phyloP scores from a whole-genome alignment of 2,797 vertebrate species.

The Mallotus villosus region DNA sequence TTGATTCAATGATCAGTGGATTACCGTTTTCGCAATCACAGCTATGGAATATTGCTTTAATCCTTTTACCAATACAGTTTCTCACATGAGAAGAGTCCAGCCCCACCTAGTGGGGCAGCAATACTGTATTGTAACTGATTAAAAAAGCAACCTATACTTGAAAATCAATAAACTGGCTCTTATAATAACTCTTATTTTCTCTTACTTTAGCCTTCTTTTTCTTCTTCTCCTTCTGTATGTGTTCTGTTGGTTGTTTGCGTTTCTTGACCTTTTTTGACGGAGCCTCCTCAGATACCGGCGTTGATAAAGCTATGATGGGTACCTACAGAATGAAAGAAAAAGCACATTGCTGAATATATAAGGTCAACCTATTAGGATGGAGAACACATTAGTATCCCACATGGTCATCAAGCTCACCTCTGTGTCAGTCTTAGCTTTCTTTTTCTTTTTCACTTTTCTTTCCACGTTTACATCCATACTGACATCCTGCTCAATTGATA shows the following conservation, averaged over 20 bases:
- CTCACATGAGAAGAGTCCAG: neutral
- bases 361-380: neutral
- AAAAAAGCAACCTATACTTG: neutral
- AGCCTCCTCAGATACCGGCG: conserved; percentile 21
- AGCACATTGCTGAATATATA: neutral
- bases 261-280: conserved; percentile 47
- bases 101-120: conserved; percentile 13
- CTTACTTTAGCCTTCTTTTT: conserved; percentile 47
- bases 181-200: too few species aligned
- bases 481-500: conserved; percentile 6
- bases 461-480: conserved; percentile 23
- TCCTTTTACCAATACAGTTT: neutral
- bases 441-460: conserved; percentile 51
- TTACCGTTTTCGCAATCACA: neutral
- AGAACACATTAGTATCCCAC: neutral
- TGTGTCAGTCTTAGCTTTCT: conserved; percentile 19
- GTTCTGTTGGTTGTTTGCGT: conserved; percentile 27
- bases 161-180: neutral
- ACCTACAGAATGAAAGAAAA: conserved; percentile 39
- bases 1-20: too few species aligned
- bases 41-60: neutral
- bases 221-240: conserved; percentile 15
- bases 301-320: neutral
- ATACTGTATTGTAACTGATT: neutral
- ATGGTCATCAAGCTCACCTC: conserved; percentile 40